These are phyloP conservation scores for Loripinus fragilis DNA, from an alignment of 2,888 invertebrate genomes.

Conservation along the genomic window DNA sequence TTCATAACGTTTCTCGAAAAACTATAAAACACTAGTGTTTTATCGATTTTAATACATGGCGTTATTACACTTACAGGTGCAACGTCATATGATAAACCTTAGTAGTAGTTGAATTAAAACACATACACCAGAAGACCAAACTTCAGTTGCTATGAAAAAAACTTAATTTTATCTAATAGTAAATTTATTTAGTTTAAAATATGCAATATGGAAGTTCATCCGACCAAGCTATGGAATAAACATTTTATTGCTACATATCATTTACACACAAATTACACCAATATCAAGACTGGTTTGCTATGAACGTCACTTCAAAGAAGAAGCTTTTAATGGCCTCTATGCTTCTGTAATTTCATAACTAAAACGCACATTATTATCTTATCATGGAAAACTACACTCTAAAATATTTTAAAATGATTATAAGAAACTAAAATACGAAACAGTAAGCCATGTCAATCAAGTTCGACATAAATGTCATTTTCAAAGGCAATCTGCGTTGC, in stretches of 20 bases:
- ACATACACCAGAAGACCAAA: too few relatives aligned
- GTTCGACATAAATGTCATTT: slow-evolving; percentile 55
- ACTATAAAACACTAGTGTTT: too few relatives aligned
- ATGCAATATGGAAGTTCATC: background rate
- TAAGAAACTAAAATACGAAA: slow-evolving; percentile 52
- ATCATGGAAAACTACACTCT: slow-evolving; percentile 39
- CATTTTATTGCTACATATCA: slow-evolving; percentile 12
- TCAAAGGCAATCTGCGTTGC: slow-evolving; percentile 31
- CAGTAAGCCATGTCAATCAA: slow-evolving; percentile 52
- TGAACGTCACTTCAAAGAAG: slow-evolving; percentile 58
- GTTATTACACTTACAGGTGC: too few relatives aligned
- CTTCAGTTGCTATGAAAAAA: too few relatives aligned
- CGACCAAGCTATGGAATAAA: slow-evolving; percentile 11
- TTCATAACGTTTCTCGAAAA: too few relatives aligned
- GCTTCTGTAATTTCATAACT: slow-evolving; percentile 56
- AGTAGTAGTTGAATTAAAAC: too few relatives aligned
- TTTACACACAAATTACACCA: slow-evolving; percentile 17
- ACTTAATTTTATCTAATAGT: too few relatives aligned
- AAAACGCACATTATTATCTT: slow-evolving; percentile 41
- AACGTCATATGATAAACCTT: too few relatives aligned
- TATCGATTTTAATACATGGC: too few relatives aligned
- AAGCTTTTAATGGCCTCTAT: slow-evolving; percentile 30
- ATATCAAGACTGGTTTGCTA: slow-evolving; percentile 19
- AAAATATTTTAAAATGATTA: slow-evolving; percentile 54
- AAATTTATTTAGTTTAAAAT: too few relatives aligned